These are phyloP conservation scores for Aphidius ervi DNA, from an alignment of 1,140 invertebrate genomes.

Conservation along the genomic window DNA sequence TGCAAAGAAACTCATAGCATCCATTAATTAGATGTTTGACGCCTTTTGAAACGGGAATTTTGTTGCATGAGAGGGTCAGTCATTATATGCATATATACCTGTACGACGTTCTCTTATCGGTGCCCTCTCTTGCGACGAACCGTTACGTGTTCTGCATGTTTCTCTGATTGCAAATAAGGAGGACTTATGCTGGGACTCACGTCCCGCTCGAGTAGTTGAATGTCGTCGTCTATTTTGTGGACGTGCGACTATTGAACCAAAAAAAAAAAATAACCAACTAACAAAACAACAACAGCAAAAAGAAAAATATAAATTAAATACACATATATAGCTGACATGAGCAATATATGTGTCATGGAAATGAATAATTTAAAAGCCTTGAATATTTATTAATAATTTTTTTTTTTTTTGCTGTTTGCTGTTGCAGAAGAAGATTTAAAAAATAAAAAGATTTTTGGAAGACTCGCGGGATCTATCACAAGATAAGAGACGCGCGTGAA, in stretches of 20 bases:
- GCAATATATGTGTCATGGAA: no score
- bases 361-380: no score
- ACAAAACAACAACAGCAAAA: no score
- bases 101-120: constrained; percentile 16
- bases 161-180: constrained; percentile 25
- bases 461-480: not conserved
- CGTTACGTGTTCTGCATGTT: constrained; percentile 26
- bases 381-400: no score
- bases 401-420: no score
- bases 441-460: not conserved
- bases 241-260: not conserved
- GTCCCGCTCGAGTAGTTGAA: constrained; percentile 6
- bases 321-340: no score
- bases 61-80: constrained; percentile 10
- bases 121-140: constrained; percentile 8
- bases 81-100: constrained; percentile 14
- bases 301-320: no score
- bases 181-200: constrained; percentile 4
- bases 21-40: constrained; percentile 26
- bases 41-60: constrained; percentile 24
- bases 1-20: constrained; percentile 11
- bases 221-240: not conserved
- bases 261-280: no score
- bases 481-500: constrained; percentile 1
- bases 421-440: no score